Conservation (phyloP, 64 coral and sea anemone genomes). For the Stichodactyla helianthus region DNA sequence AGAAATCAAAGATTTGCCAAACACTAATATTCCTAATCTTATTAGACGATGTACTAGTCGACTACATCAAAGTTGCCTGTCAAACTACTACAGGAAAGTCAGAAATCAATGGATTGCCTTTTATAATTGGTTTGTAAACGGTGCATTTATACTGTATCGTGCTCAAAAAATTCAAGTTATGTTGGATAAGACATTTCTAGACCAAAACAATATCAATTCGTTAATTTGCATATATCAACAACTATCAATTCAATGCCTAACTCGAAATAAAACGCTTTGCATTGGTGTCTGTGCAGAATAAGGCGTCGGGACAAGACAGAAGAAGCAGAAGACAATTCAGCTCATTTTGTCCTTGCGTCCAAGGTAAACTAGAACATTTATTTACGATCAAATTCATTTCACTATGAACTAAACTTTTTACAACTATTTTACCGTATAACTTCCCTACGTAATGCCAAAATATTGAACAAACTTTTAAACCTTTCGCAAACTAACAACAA, state of each 20-base stretch:
- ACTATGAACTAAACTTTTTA: not conserved
- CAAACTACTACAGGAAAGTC: not conserved
- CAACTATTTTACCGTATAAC: not conserved
- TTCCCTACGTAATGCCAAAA: not conserved
- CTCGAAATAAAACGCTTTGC: not conserved
- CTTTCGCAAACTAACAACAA: too few species aligned
- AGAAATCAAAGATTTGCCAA: not conserved
- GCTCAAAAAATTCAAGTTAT: not conserved
- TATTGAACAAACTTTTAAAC: too few species aligned
- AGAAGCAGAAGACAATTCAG: constrained; percentile 48
- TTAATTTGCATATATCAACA: not conserved
- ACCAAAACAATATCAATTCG: not conserved
- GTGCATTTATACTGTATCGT: not conserved
- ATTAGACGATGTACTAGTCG: not conserved
- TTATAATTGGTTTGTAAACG: not conserved
- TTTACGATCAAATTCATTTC: not conserved
- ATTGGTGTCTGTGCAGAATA: not conserved
- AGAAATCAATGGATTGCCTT: not conserved
- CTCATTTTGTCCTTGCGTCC: constrained; percentile 26
- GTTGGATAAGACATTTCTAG: not conserved
- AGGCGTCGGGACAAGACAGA: not conserved
- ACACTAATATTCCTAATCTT: not conserved
- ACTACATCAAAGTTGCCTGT: not conserved
- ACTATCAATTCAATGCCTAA: not conserved
- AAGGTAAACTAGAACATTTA: constrained; percentile 33